Evolutionary conservation across 2,113 vertebrate species (phyloP).

Genomic region (Theristicus caerulescens): DNA sequence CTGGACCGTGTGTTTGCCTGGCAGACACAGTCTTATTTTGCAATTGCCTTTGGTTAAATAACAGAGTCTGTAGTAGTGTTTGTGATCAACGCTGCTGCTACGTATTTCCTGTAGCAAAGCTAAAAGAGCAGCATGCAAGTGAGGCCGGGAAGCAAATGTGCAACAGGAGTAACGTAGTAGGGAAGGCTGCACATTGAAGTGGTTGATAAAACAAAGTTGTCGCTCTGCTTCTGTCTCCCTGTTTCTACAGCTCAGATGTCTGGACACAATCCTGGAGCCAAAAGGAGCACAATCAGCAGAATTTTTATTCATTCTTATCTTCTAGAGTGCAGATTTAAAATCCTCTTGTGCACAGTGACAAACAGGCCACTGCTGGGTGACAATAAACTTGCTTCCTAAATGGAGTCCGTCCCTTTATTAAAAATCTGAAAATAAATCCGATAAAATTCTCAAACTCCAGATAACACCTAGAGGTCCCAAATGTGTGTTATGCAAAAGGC

Average conservation of each 20-base stretch:
- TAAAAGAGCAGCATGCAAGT: not conserved
- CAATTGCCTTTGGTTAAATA: constrained; percentile 17
- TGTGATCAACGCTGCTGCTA: not conserved
- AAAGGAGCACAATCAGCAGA: constrained; percentile 1
- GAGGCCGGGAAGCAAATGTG: not conserved
- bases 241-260: not conserved
- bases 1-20: not conserved
- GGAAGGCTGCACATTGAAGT: not conserved
- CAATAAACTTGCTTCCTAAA: constrained; percentile 12
- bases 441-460: constrained; percentile 13
- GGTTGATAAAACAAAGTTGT: not conserved
- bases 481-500: constrained; percentile 25
- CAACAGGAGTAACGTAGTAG: not conserved
- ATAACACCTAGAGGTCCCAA: not conserved
- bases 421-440: not conserved
- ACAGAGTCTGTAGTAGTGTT: not conserved
- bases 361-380: not conserved
- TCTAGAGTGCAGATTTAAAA: constrained; percentile 62
- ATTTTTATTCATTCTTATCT: constrained; percentile 61
- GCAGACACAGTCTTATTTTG: not conserved
- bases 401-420: not conserved
- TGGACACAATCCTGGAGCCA: not conserved
- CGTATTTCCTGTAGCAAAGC: not conserved
- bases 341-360: constrained; percentile 7
- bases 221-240: not conserved